These are phyloP conservation scores for Oophaga pumilio DNA, from an alignment of 2,113 vertebrate genomes.

Conservation along the genomic window DNA sequence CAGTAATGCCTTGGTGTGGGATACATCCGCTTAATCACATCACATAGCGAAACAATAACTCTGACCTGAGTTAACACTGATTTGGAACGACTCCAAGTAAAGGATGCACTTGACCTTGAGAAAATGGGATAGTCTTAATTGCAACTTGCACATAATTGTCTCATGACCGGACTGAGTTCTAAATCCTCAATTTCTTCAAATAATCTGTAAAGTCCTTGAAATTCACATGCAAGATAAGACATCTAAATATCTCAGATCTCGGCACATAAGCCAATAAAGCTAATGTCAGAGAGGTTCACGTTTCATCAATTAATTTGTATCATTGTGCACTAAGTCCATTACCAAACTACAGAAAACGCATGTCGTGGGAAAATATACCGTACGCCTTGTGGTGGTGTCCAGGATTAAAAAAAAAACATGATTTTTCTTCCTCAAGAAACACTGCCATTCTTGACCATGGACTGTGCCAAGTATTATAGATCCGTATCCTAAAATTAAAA, in stretches of 20 bases:
- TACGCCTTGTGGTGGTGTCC: too few species aligned
- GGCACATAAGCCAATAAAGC: not conserved
- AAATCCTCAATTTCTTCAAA: not conserved
- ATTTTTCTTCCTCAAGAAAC: not conserved
- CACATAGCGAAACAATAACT: conserved; percentile 52
- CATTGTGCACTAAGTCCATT: not conserved
- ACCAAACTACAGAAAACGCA: not conserved
- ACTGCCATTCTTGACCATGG: too few species aligned
- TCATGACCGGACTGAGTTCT: not conserved
- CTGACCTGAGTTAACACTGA: conserved; percentile 55
- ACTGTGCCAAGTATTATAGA: too few species aligned
- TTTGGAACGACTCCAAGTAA: conserved; percentile 26
- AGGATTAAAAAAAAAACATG: too few species aligned
- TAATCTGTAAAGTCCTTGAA: not conserved
- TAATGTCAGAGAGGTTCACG: not conserved
- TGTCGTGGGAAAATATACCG: not conserved
- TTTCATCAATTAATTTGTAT: not conserved
- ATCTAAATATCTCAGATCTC: not conserved
- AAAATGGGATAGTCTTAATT: conserved; percentile 1
- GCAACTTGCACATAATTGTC: not conserved
- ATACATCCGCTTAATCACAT: conserved; percentile 57
- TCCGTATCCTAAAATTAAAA: not conserved
- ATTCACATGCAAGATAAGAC: not conserved
- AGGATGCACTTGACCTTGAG: conserved; percentile 32
- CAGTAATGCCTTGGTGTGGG: conserved; percentile 45